Conservation (phyloP, 2,113 vertebrate species). For the Chaenogobius annularis region DNA sequence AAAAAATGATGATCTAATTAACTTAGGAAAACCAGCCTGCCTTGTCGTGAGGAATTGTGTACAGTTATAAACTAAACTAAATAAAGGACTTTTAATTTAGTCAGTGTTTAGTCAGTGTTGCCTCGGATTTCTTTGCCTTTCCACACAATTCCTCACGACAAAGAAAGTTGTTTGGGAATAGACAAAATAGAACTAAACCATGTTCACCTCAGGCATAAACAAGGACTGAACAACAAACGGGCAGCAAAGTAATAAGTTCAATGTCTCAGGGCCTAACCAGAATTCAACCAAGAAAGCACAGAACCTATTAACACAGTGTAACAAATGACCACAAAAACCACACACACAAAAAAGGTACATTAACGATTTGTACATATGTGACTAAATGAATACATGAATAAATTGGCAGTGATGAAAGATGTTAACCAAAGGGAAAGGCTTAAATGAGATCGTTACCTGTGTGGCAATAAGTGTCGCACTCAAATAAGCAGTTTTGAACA, state of each 20-base stretch:
- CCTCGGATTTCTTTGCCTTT: too few relatives aligned
- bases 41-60: too few relatives aligned
- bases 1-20: too few relatives aligned
- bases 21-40: too few relatives aligned
- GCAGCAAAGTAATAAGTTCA: not conserved
- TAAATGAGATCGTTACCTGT: slow-evolving; percentile 56
- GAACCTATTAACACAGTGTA: not conserved
- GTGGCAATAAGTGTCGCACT: slow-evolving; percentile 38
- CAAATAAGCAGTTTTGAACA: slow-evolving; percentile 51
- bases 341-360: too few relatives aligned
- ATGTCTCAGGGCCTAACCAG: not conserved
- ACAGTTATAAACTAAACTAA: too few relatives aligned
- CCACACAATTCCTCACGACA: too few relatives aligned
- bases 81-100: too few relatives aligned
- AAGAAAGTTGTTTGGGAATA: too few relatives aligned
- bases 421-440: slow-evolving; percentile 32
- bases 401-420: slow-evolving; percentile 27
- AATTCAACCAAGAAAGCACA: not conserved
- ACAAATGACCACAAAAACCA: not conserved
- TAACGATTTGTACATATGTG: slow-evolving; percentile 33
- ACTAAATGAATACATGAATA: slow-evolving; percentile 39
- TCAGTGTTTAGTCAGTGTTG: too few relatives aligned
- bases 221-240: not conserved
- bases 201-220: not conserved
- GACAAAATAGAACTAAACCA: not conserved